Conservation (phyloP, 92 coral and sea anemone species). For the Palythoa caribaeorum region DNA sequence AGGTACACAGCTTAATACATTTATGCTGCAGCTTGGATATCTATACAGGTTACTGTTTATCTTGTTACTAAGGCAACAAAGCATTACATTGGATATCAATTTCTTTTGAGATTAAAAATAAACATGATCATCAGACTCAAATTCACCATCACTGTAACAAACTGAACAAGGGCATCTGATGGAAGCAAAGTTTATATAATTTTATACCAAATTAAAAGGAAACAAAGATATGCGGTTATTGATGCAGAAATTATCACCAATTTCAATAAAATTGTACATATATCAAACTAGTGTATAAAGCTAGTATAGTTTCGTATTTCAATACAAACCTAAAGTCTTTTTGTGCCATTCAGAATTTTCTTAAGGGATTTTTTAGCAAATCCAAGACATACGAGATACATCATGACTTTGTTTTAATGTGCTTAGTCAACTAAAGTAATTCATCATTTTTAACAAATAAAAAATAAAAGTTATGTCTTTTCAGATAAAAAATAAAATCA, state of each 20-base stretch:
- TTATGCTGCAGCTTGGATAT: too few species aligned
- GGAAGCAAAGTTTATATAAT: neutral
- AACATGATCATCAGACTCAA: too few species aligned
- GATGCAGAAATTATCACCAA: neutral
- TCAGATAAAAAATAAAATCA: constrained; percentile 1
- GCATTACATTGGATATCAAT: neutral
- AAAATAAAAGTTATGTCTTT: neutral
- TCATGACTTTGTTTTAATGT: neutral
- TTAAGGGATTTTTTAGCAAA: constrained; percentile 7
- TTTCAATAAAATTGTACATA: neutral
- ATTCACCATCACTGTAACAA: neutral
- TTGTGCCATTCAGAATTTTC: neutral
- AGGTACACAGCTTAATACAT: too few species aligned
- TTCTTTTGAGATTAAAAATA: too few species aligned
- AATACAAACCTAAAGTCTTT: neutral
- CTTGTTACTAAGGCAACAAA: constrained; percentile 49
- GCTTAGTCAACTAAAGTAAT: neutral
- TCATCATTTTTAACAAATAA: neutral
- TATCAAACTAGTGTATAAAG: neutral
- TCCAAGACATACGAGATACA: neutral
- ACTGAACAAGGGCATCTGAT: neutral
- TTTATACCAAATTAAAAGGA: neutral
- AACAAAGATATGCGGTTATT: neutral
- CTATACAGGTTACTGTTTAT: neutral
- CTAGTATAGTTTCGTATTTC: neutral